phyloP scores from a whole-genome alignment of 2,797 vertebrate species.

The Sphenodon punctatus region DNA sequence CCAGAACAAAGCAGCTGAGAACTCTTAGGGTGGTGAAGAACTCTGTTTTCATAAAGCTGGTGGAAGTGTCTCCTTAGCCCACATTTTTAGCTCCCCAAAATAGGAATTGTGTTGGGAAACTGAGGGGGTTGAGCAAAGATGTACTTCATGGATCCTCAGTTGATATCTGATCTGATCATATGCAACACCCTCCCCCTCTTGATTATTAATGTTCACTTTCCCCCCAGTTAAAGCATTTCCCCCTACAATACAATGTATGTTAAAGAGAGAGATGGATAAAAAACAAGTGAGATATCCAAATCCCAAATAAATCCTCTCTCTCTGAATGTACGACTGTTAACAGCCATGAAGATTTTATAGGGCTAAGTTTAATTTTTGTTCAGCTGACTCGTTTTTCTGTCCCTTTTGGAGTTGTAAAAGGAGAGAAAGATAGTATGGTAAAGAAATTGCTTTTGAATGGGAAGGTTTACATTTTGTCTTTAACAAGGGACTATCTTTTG shows the following conservation, averaged over 20 bases:
- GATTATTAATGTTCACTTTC: neutral
- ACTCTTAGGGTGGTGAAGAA: conserved; percentile 28
- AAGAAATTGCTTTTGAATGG: neutral
- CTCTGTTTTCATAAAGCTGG: conserved; percentile 34
- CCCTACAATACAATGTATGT: neutral
- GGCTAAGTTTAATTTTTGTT: neutral
- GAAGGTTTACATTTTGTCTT: neutral
- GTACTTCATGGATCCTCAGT: conserved; percentile 20
- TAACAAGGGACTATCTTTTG: accelerated
- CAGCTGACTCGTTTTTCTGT: neutral
- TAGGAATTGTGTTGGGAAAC: too few species aligned
- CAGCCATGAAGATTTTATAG: neutral
- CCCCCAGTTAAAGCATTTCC: neutral
- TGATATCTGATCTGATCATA: conserved; percentile 9
- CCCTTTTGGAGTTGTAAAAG: neutral
- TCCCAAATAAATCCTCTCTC: neutral
- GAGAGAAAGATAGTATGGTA: neutral
- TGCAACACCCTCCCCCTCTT: neutral
- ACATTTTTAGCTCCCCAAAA: conserved; percentile 14
- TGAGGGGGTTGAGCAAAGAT: conserved; percentile 22
- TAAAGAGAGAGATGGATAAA: neutral
- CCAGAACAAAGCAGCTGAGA: conserved; percentile 34
- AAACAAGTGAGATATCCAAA: neutral
- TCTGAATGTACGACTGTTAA: neutral
- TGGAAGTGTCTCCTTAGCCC: conserved; percentile 21